These are phyloP conservation scores for Fratercula arctica DNA, from an alignment of 2,797 vertebrate species.

Conservation along the genomic window DNA sequence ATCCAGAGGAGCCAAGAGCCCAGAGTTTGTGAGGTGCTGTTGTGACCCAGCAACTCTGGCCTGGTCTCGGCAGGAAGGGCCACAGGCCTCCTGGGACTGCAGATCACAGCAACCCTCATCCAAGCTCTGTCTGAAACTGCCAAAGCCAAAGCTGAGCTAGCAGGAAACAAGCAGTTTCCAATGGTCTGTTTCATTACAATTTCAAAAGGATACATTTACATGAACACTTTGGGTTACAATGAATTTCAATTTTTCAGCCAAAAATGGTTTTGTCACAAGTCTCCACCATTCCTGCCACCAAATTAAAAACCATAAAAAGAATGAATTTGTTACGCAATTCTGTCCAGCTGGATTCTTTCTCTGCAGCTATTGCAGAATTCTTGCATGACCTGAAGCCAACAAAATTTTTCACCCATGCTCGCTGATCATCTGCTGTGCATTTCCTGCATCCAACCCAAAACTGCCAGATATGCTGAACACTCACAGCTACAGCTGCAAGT, in stretches of 20 bases:
- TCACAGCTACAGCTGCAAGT: background rate
- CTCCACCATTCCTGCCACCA: background rate
- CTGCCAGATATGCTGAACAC: background rate
- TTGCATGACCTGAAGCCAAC: background rate
- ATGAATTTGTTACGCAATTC: background rate
- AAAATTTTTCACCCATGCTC: background rate
- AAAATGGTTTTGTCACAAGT: background rate
- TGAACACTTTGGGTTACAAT: background rate
- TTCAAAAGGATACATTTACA: background rate
- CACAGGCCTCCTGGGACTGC: background rate
- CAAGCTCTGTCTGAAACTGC: background rate
- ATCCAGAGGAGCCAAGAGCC: background rate
- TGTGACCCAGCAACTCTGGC: background rate
- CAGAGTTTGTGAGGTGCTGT: background rate
- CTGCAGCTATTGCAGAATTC: background rate
- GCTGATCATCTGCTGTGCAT: fast-evolving
- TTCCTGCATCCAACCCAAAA: background rate
- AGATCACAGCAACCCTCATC: background rate
- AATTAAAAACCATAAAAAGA: background rate
- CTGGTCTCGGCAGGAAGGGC: background rate
- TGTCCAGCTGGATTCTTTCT: background rate
- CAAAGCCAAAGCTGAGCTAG: background rate
- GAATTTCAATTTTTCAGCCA: background rate
- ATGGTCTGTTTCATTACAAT: background rate
- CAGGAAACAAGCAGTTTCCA: background rate